Evolutionary conservation across 1,140 invertebrate species (phyloP), one percentile per base, ranked within the genome.

Genomic region (Macrocentrus cingulum): DNA sequence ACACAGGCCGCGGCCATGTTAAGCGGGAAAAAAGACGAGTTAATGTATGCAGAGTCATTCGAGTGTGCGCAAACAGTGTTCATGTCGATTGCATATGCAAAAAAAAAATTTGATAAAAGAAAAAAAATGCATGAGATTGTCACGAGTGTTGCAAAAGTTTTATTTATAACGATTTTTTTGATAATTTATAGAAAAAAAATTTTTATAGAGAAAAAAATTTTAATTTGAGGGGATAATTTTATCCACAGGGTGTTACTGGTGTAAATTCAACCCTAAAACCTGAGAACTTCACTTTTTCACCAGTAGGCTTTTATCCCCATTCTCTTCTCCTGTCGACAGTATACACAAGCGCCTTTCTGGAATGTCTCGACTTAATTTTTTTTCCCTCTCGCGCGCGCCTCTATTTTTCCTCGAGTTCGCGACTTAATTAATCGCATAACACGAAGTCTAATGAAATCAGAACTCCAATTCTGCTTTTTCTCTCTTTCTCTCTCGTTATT

Each of bases 351-450:
- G 58, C 49, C 67, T 58, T 58, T 59, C 22, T 52, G 69, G 71
- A 75, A 76, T 72, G 67, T 74, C 67, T 65, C 62, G 68, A 74
- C 72, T 76, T 76, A 69, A 76, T 74, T 73, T 76, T 73, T 68
- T 65, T 59, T 45, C 45, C 29, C 54, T 20, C 15, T 22, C 45
- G 6, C 37, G 16, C 41, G 15, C 34, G 32, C 15, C 18, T 19
- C 57, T 75, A 77, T 79, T 77, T 77, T 77, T 78, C 68, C 72
- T 70, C 69, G 66, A 65, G 70, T 69, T 75, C 70, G 73, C 73
- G 75, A 79, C 76, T 79, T 78, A 79, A 79, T 79, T 78, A 79
- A 79, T 79, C 76, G 77, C 76, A 78, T 79, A 79, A 79, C 76
- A 77, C 77, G 70, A 72, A 63, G 69, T 74, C 76, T 79, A 79